These are phyloP conservation scores for Cylloceria caligata DNA, from an alignment of 2,888 invertebrate genomes.

Conservation along the genomic window DNA sequence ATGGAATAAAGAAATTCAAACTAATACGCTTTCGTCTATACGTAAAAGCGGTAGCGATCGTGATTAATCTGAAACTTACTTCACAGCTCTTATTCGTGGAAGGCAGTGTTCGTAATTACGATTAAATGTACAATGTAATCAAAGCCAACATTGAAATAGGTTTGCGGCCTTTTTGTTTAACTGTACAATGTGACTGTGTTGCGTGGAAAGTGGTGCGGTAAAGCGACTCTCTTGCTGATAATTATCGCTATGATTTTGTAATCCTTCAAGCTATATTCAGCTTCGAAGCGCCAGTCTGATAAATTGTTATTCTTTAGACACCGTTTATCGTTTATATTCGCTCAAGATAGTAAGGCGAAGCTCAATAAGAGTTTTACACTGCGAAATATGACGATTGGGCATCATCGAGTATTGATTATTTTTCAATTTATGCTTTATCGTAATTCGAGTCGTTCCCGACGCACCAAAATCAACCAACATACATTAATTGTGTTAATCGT, in stretches of 20 bases:
- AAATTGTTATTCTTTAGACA: no score
- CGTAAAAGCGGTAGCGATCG: constrained; percentile 62
- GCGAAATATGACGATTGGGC: background rate
- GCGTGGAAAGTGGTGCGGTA: constrained; percentile 66
- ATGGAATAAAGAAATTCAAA: constrained; percentile 48
- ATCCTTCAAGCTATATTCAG: background rate
- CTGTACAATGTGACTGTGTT: constrained; percentile 67
- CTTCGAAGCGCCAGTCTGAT: background rate
- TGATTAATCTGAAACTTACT: constrained; percentile 73
- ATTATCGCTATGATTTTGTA: background rate
- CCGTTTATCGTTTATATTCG: background rate
- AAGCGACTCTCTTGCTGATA: constrained; percentile 19
- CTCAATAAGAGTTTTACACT: background rate
- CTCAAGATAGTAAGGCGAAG: background rate
- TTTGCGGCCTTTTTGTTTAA: constrained; percentile 59
- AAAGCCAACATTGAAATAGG: constrained; percentile 73
- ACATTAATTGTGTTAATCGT: constrained; percentile 68
- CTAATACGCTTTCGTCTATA: constrained; percentile 50
- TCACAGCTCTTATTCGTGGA: constrained; percentile 79
- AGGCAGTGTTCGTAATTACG: constrained; percentile 80
- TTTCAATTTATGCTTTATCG: constrained; percentile 6
- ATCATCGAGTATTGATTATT: no score
- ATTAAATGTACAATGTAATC: constrained; percentile 74
- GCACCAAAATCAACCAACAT: constrained; percentile 72
- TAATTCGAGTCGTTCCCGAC: constrained; percentile 49